Percentiles rank a stretch among this genome's conserved stretches.
These are phyloP conservation scores for Eupeodes luniger DNA, from an alignment of 2,888 invertebrate genomes.

Conservation along the genomic window DNA sequence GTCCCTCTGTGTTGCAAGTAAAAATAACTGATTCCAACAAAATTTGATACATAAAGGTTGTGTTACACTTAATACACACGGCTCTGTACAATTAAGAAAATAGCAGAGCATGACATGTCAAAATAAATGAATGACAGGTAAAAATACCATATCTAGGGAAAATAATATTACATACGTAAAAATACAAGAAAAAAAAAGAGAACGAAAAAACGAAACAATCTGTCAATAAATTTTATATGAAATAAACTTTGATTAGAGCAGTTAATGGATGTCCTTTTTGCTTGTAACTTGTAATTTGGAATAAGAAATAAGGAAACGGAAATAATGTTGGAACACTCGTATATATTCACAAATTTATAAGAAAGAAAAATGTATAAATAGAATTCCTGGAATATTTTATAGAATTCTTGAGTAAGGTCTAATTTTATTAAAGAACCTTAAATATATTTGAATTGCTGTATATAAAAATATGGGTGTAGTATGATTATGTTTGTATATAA, in stretches of 20 bases:
- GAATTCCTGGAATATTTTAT: conserved; percentile 1
- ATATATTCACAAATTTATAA: not conserved
- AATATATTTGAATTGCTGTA: not conserved
- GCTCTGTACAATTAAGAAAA: not conserved
- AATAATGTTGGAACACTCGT: not conserved
- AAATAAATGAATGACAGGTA: conserved; percentile 34
- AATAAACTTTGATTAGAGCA: conserved; percentile 61
- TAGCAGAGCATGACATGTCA: conserved; percentile 33
- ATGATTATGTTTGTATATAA: no score
- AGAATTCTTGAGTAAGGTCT: conserved; percentile 11
- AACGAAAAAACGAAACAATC: conserved; percentile 29
- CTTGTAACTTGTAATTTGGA: conserved; percentile 14
- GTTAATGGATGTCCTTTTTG: conserved; percentile 43
- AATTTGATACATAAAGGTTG: conserved; percentile 27
- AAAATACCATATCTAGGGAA: conserved; percentile 20
- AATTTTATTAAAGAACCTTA: not conserved
- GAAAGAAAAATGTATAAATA: not conserved
- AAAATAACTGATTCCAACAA: conserved; percentile 9
- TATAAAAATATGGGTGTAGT: no score
- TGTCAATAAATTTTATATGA: conserved; percentile 72
- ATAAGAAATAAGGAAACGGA: not conserved
- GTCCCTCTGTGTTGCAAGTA: no score
- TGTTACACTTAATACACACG: conserved; percentile 21
- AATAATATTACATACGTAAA: conserved; percentile 7
- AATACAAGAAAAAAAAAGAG: not conserved